A percentile compares a stretch with the other conserved stretches of the same genome.
phyloP scores from a whole-genome alignment of 2,888 invertebrate species.

The Leptopterna dolabrata region DNA sequence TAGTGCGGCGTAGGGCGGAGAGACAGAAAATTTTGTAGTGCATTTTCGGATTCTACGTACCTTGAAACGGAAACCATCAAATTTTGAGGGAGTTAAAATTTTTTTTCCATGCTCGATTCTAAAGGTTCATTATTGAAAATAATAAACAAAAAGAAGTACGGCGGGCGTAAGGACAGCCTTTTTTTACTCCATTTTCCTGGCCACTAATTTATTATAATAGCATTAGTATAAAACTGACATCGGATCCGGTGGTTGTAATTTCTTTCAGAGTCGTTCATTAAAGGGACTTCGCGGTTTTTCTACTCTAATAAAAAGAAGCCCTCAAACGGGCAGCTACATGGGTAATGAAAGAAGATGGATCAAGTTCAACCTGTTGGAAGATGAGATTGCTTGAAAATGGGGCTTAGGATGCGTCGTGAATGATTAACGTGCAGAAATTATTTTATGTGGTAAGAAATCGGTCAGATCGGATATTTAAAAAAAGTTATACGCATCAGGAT shows the following conservation, averaged over 20 bases:
- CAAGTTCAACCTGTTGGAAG: neutral
- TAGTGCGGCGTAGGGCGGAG: no score
- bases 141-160: no score
- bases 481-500: neutral
- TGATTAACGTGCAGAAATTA: slow-evolving; percentile 13
- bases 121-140: no score
- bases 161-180: no score
- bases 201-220: no score
- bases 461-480: neutral
- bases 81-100: no score
- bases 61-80: no score
- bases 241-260: neutral
- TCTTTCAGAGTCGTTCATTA: neutral
- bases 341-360: neutral
- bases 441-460: neutral
- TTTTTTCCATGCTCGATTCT: no score
- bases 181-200: no score
- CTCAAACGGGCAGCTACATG: neutral
- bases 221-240: neutral
- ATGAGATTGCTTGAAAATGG: neutral
- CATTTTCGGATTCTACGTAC: no score
- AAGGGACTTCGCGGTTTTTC: neutral
- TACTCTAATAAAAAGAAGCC: neutral
- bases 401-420: slow-evolving; percentile 13
- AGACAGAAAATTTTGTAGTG: no score